A percentile compares a stretch with the other conserved stretches of the same genome.
Evolutionary conservation across 2,797 vertebrate genomes (phyloP).

Genomic region (Iguana delicatissima): DNA sequence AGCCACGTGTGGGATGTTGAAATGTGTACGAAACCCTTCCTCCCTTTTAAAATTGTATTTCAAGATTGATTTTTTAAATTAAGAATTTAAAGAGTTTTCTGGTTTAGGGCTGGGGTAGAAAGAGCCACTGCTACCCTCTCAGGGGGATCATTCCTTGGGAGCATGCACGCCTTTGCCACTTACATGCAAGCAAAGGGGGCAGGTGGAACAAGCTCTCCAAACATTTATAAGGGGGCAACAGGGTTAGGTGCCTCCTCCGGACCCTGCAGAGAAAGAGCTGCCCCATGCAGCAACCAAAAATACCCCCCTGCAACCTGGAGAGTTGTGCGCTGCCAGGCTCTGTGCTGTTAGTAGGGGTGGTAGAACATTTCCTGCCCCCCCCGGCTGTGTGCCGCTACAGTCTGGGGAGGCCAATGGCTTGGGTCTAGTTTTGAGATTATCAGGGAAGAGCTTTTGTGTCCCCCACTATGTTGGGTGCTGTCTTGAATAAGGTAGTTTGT

Average conservation of each 20-base stretch:
- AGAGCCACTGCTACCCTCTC: background rate
- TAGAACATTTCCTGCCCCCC: no score
- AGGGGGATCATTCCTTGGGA: background rate
- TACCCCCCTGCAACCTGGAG: background rate
- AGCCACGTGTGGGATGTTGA: no score
- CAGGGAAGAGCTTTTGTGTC: no score
- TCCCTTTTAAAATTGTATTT: no score
- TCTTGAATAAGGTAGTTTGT: no score
- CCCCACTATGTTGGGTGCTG: no score
- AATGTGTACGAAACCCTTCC: no score
- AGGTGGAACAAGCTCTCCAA: background rate
- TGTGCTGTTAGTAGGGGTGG: background rate
- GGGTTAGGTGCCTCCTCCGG: background rate
- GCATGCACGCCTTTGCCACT: background rate
- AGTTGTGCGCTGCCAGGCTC: background rate
- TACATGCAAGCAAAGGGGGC: background rate
- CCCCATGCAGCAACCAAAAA: background rate
- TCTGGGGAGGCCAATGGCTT: background rate
- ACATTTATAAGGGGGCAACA: background rate
- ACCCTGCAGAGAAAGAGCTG: background rate
- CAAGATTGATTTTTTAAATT: background rate
- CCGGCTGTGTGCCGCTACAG: no score
- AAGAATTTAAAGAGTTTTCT: background rate
- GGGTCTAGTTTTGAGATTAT: background rate
- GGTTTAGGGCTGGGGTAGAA: background rate